Evolutionary conservation across 1,140 invertebrate genomes (phyloP), one percentile per base, ranked within the genome.

Genomic region (Orius insidiosus): DNA sequence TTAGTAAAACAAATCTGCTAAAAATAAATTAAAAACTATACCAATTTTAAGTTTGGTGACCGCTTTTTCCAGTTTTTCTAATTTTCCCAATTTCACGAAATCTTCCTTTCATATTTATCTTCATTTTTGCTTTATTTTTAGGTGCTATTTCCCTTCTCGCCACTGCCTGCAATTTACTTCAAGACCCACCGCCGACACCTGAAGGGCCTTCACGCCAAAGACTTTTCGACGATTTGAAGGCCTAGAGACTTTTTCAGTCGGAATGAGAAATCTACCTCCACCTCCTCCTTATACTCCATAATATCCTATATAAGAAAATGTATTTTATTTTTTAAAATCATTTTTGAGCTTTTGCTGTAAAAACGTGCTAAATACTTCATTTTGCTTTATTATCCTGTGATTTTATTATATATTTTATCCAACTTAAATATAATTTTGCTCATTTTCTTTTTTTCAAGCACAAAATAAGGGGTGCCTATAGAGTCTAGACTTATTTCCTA

Each of bases 261-360:
- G 51, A 41, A 53, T 49, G 50, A 52, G 52, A 50, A 50, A 48
- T 30, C 53, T 58, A 18, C 52, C 54, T 5, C 50, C 56, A 1
- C 59, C 60, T 10, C 60, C 60, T 32, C 60, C 58, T 8, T 61
- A 61, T 46, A 57, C 55, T n/a, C 60, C 59, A n/a, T 60, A 46
- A 55, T n/a, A n/a, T 24, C 24, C 24, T 24, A 4, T 4, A 7
- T 24, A 24, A 24, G 24, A 24, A n/a, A 24, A 24, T 24, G 7
- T 24, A 4, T 24, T 24, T 24, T 24, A 24, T 24, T 24, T 24
- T 24, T n/a, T n/a, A n/a, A 24, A 3, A 4, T 24, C 24, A 24
- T 24, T 24, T n/a, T 24, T 3, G 24, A 24, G 7, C 24, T 24
- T 24, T 7, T 24, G 24, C 24, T 24, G 24, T 24, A 24, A 24